phyloP scores from a whole-genome alignment of 2,888 invertebrate genomes.

The Lypha dubia region DNA sequence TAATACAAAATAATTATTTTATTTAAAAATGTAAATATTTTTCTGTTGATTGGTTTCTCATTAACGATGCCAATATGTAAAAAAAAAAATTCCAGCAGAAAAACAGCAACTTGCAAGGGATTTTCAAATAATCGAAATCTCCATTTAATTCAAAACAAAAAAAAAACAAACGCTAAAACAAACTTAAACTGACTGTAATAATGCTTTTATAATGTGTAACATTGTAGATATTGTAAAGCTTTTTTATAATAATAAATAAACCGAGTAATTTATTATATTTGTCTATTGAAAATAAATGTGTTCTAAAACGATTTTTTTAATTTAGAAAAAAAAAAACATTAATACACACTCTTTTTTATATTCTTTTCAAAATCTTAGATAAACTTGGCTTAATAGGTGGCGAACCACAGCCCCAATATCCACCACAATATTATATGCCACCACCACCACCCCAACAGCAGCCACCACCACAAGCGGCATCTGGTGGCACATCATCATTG shows the following conservation, averaged over 20 bases:
- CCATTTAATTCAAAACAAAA: conserved; percentile 1
- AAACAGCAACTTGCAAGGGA: neutral
- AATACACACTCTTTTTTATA: conserved; percentile 16
- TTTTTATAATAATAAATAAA: conserved; percentile 53
- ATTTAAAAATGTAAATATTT: too few relatives aligned
- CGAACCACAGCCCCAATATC: conserved; percentile 81
- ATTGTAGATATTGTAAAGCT: conserved; percentile 72
- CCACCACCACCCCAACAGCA: conserved; percentile 84
- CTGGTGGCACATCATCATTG: conserved; percentile 83
- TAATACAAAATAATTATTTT: too few relatives aligned
- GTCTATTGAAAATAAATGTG: conserved; percentile 57
- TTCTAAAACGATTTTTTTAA: conserved; percentile 2
- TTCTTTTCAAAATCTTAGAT: conserved; percentile 74
- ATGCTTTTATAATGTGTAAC: conserved; percentile 58
- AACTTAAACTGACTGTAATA: conserved; percentile 26
- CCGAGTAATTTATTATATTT: conserved; percentile 65
- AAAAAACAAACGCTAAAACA: too few relatives aligned
- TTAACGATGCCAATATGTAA: too few relatives aligned
- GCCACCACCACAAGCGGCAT: conserved; percentile 84
- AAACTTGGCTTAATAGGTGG: conserved; percentile 83
- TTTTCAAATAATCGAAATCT: neutral
- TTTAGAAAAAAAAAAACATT: neutral
- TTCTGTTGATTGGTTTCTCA: too few relatives aligned
- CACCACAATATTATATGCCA: conserved; percentile 83
- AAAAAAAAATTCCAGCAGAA: neutral